Base-by-base conservation (phyloP, 2,888 invertebrate species). In the Lithodes maja region DNA sequence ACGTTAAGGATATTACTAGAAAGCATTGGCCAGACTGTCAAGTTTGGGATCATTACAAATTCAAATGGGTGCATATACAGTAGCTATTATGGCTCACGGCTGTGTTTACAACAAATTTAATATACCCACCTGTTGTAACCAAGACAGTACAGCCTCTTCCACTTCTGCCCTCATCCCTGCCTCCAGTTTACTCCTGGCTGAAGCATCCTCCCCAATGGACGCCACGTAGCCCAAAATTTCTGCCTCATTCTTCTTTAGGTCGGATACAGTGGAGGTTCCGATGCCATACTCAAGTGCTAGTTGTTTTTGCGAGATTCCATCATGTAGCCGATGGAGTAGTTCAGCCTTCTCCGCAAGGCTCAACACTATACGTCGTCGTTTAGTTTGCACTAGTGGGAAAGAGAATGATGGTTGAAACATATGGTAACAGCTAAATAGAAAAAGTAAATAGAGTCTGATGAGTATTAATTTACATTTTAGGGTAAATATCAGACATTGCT, bases 191-290 rank as follows among this genome's bases (percentile, higher is more conserved):
- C 88, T 84, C 17, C 88, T 80, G 52, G 54, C 79, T 85, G 69
- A 83, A 81, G 88, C 84, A 17, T 84, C 69, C 55, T 88, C 88
- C 1, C 81, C 88, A 74, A 85, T 88, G 52, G 88, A 17, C 80
- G 84, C 88, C 1, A 88, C 88, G 54, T 85, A 85, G 3, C 75
- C 3, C 7, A 88, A 79, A 17, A 88, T 88, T 61, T 88, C 88
- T 12, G 81, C 81, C 68, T 88, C 85, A 33, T 88, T 80, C 53
- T 88, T 88, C 85, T 88, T 88, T 2, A 88, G 74, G 53, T 88
- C 88, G n/a, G 88, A 88, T 15, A 88, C 88, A 5, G 88, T 88
- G 3, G 88, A 88, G 55, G 88, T 88, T 12, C 88, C 88, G 68
- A 88, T 88, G 1, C 88, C 88, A 52, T 81, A 88, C 52, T 88